Conservation (phyloP, 2,113 vertebrate genomes). For the Motacilla tschutschensis region DNA sequence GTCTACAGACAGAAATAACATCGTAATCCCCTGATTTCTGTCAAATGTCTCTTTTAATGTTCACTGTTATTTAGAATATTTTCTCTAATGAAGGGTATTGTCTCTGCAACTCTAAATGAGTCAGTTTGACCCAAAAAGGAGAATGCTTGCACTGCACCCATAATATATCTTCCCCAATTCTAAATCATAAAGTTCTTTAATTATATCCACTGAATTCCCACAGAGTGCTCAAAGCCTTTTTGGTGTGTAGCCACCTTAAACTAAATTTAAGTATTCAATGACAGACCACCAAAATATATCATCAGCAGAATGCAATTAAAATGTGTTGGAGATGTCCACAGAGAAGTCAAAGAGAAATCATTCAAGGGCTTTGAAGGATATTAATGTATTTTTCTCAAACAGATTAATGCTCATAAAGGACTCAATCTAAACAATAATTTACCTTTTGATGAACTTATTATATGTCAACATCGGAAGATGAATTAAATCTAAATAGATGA, state of each 20-base stretch:
- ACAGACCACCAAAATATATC: not conserved
- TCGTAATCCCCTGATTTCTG: not conserved
- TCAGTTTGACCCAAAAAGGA: not conserved
- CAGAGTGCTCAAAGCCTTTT: not conserved
- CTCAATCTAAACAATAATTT: not conserved
- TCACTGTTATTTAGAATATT: not conserved
- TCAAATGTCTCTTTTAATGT: not conserved
- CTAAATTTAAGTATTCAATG: not conserved
- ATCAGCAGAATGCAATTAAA: constrained; percentile 6
- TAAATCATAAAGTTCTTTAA: not conserved
- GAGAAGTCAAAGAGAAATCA: not conserved
- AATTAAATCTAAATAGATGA: not conserved
- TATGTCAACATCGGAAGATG: not conserved
- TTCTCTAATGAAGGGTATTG: not conserved
- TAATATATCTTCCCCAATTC: not conserved
- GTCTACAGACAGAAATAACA: not conserved
- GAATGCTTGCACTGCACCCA: not conserved
- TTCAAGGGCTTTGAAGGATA: not conserved
- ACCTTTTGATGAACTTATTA: not conserved
- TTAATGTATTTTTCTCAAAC: not conserved
- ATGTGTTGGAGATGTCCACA: not conserved
- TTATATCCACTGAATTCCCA: not conserved
- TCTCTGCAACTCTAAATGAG: not conserved
- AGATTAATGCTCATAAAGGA: not conserved
- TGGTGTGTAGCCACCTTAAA: not conserved